Base-by-base conservation (phyloP, 2,113 vertebrate genomes). In the Madoqua kirkii region DNA sequence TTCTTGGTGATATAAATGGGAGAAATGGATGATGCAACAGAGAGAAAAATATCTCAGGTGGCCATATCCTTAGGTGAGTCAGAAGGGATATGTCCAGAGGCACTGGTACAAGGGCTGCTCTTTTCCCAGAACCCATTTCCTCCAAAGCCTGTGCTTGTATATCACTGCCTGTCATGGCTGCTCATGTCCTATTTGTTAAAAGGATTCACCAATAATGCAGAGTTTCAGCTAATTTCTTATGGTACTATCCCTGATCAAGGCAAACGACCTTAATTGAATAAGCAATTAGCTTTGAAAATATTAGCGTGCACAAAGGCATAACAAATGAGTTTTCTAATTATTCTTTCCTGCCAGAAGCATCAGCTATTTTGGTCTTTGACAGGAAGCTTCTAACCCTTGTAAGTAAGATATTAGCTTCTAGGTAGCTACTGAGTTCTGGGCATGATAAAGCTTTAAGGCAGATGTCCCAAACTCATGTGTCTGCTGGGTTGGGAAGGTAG, bases 211-310 rank as follows among this genome's bases (percentile, higher is more conserved):
- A 16, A 19, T 2, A 62, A 40, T 23, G 33, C 54, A 64, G 25
- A 86, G 21, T 33, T 29, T 59, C 43, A 23, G 60, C 71, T 94
- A 6, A 90, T 76, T 76, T 90, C 89, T 94, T 64, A 45, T 9
- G 54, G 48, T 87, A 40, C 76, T 50, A 76, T 50, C 88, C 33
- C 25, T 33, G 33, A 87, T 89, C 89, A 83, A 52, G 60, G 62
- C 89, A 57, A 90, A 94, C 6, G 48, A n/a, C 40, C 31, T 57
- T 92, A 76, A 94, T 4, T 52, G 79, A 87, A 86, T 83, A 92
- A 92, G 85, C 27, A 60, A 87, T 94, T 94, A 94, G 57, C 89
- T 92, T 33, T 67, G 89, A 90, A 96, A 94, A 90, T 48, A 94
- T 59, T 74, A 57, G 36, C 23, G n/a, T 48, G 36, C 71, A 40